Percentiles rank a stretch among this genome's conserved stretches.
Conservation (phyloP, 2,888 invertebrate genomes). For the Orthosia cruda region DNA sequence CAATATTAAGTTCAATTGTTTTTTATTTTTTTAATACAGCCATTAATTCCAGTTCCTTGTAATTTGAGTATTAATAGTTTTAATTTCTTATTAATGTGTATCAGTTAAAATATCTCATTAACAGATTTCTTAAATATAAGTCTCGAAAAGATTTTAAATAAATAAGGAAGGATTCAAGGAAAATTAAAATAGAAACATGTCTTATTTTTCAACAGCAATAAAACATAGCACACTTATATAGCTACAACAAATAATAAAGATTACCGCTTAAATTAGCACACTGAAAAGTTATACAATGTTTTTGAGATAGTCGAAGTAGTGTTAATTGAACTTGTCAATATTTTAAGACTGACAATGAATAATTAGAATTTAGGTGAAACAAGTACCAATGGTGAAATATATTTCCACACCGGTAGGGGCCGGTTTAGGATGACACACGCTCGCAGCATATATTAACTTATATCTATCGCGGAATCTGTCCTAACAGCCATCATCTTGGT, state of each 20-base stretch:
- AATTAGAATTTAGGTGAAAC: conserved; percentile 68
- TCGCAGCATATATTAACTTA: conserved; percentile 76
- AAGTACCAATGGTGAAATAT: conserved; percentile 75
- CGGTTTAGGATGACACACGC: conserved; percentile 79
- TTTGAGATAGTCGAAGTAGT: conserved; percentile 26
- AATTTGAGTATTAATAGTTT: neutral
- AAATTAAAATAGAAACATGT: conserved; percentile 50
- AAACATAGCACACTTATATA: conserved; percentile 49
- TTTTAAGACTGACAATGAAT: conserved; percentile 40
- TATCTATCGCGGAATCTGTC: conserved; percentile 70
- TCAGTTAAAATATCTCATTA: neutral
- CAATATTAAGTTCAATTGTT: neutral
- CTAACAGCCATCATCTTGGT: conserved; percentile 71
- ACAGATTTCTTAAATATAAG: neutral
- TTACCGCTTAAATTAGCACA: conserved; percentile 56
- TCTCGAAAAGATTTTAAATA: conserved; percentile 1
- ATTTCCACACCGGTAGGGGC: conserved; percentile 78
- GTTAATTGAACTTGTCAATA: conserved; percentile 39
- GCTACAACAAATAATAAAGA: conserved; percentile 49
- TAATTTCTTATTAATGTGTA: too few relatives aligned
- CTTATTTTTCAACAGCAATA: conserved; percentile 62
- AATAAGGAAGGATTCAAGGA: conserved; percentile 37
- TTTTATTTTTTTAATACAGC: neutral
- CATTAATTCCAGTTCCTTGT: neutral
- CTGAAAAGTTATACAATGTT: conserved; percentile 34